Base-by-base conservation (phyloP, 2,888 invertebrate species). In the Zootermopsis nevadensis region DNA sequence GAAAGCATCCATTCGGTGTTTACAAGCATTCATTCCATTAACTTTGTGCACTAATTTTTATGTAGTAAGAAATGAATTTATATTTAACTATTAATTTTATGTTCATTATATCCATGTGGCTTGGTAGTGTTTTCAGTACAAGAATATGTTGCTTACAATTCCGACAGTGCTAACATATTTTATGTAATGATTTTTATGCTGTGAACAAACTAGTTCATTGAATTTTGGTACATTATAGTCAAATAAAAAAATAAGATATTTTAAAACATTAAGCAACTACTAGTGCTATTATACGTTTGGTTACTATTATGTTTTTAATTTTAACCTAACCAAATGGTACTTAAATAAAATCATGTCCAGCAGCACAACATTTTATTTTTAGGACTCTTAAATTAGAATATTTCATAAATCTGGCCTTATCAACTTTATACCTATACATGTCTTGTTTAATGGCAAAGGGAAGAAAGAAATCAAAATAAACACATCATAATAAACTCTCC, bases 351-450 rank as follows among this genome's bases (percentile, higher is more conserved):
- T 35, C 55, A 35, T 8, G 31, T 60, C 60, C 60, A 79, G 66
- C 24, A 66, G 48, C 12, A n/a, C 12, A 35, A 60, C 31, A 31
- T 79, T 79, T 60, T 6, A 60, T 79, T 79, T 79, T 79, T 55
- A 53, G 66, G 66, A 79, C n/a, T 24, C 55, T 66, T 79, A 79
- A 79, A n/a, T n/a, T n/a, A n/a, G n/a, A 79, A 66, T 66, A 79
- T 31, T 35, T 79, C 79, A 27, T 79, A 79, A 35, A 33, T 35
- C 66, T 66, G 66, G 35, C 79, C 79, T 55, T 27, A 24, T 38
- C 12, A 53, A 55, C 12, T 3, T 12, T 27, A 38, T 27, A 2
- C 53, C 30, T 53, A 33, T 19, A 24, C 48, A 31, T 27, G 19
- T 27, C 0, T 69, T 3, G 27, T 48, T 77, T 42, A 53, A 15